Base-by-base conservation (phyloP, 2,797 vertebrate species). In the Cyclura pinguis region DNA sequence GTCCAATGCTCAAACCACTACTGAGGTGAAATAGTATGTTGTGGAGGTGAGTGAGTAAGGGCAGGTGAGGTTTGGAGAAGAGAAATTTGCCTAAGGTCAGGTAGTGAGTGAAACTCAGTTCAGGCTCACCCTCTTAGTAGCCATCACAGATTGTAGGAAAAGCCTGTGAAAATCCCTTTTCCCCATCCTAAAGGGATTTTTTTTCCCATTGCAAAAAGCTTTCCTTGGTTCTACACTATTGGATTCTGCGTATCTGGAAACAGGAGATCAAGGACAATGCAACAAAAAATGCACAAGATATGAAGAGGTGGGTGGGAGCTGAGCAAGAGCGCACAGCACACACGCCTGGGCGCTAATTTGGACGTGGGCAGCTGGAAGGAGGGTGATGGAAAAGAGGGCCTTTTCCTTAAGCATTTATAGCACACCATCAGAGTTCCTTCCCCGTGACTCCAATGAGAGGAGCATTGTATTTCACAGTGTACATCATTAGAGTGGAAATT, bases 401-500 rank as follows among this genome's bases (percentile, higher is more conserved):
- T 35, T 57, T 86, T 57, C 67, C 84, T 85, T 47, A 52, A 24
- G 69, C 69, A 55, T 18, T 57, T 59, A 22, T 22, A 12, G 72
- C 55, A 8, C 35, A 24, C 73, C 73, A 29, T 42, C 55, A 6
- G 42, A 35, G 38, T 64, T n/a, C 76, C 74, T 67, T 64, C 6
- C 76, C 74, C 52, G 32, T 64, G 64, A 91, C 62, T 94, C 50
- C 92, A 73, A 20, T 16, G 62, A 73, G 73, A 76, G 80, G 73
- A 76, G 80, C 29, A 18, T 93, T 87, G 87, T n/a, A 0, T 91
- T 92, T 86, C 90, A 83, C 1, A 14, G 88, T 13, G 74, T 69
- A 85, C 69, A 1, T 85, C 27, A 80, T 29, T 88, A 88, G 87
- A 80, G 87, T 90, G 69, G 93, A 92, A 94, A 95, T 93, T 62